Percentiles rank a stretch among this genome's conserved stretches.
phyloP scores from a whole-genome alignment of 2,888 invertebrate species.

The Minunthozetes semirufus region DNA sequence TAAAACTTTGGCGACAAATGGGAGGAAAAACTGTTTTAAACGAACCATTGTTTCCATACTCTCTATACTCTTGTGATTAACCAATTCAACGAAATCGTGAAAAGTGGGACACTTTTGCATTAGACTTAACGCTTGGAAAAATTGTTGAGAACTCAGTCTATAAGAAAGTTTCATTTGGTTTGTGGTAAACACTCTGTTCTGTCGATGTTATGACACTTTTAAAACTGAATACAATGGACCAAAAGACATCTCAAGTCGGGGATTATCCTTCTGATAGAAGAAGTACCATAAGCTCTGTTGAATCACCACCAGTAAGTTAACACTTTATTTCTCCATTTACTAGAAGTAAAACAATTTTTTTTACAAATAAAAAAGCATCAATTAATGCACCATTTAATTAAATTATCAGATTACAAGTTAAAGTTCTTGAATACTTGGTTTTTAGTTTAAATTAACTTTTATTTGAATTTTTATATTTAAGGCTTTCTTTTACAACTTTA shows the following conservation, averaged over 20 bases:
- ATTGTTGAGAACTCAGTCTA: not conserved
- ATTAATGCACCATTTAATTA: no score
- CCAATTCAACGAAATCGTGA: not conserved
- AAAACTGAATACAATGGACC: conserved; percentile 4
- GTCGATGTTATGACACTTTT: not conserved
- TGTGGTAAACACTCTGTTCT: not conserved
- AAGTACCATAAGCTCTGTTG: not conserved
- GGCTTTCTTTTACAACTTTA: no score
- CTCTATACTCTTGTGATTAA: not conserved
- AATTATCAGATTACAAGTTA: no score
- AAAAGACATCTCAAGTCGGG: not conserved
- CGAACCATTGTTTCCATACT: not conserved
- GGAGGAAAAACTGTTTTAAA: not conserved
- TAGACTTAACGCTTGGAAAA: not conserved
- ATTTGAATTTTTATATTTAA: no score
- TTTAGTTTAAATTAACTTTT: no score
- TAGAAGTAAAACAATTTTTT: not conserved
- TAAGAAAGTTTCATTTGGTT: not conserved
- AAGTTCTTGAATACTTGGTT: no score
- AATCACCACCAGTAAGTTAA: not conserved
- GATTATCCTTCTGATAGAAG: conserved; percentile 3
- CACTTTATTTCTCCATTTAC: not conserved
- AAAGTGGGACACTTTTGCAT: conserved; percentile 9
- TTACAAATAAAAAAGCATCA: not conserved
- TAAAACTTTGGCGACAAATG: no score